A percentile compares a stretch with the other conserved stretches of the same genome.
phyloP scores from a whole-genome alignment of 2,888 invertebrate species.

The Eupeodes latifasciatus region DNA sequence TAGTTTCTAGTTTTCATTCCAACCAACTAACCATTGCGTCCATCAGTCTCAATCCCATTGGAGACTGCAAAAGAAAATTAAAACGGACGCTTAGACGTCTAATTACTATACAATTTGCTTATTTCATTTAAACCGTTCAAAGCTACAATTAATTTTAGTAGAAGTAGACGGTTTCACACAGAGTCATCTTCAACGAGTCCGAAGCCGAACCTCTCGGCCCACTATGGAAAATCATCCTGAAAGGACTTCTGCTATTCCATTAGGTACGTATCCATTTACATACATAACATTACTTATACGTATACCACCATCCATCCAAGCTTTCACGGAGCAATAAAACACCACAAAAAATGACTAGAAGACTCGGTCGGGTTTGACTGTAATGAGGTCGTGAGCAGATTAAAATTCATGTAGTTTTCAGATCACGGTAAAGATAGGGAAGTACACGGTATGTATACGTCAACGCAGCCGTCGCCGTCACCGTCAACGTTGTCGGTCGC shows the following conservation, averaged over 20 bases:
- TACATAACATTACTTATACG: not conserved
- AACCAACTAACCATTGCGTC: constrained; percentile 45
- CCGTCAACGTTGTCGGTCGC: not conserved
- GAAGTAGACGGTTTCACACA: constrained; percentile 45
- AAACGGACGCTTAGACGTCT: constrained; percentile 63
- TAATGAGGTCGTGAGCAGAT: constrained; percentile 72
- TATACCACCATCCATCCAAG: not conserved
- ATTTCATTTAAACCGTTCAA: constrained; percentile 62
- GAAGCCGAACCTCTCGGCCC: not conserved
- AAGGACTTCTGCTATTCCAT: constrained; percentile 44
- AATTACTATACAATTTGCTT: constrained; percentile 73
- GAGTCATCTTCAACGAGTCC: constrained; percentile 21
- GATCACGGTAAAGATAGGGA: constrained; percentile 16
- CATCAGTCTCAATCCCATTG: constrained; percentile 49
- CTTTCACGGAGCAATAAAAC: constrained; percentile 3
- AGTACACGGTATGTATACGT: not conserved
- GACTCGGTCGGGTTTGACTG: constrained; percentile 38
- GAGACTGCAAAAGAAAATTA: constrained; percentile 49
- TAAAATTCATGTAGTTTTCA: constrained; percentile 44
- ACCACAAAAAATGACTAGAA: constrained; percentile 40
- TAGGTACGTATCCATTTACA: constrained; percentile 24
- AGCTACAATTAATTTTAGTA: constrained; percentile 64
- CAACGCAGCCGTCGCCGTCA: not conserved
- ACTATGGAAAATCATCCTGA: not conserved
- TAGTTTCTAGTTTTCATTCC: constrained; percentile 21